These are phyloP conservation scores for Hypotaenidia philippensis DNA, from an alignment of 2,797 vertebrate species.

Conservation along the genomic window DNA sequence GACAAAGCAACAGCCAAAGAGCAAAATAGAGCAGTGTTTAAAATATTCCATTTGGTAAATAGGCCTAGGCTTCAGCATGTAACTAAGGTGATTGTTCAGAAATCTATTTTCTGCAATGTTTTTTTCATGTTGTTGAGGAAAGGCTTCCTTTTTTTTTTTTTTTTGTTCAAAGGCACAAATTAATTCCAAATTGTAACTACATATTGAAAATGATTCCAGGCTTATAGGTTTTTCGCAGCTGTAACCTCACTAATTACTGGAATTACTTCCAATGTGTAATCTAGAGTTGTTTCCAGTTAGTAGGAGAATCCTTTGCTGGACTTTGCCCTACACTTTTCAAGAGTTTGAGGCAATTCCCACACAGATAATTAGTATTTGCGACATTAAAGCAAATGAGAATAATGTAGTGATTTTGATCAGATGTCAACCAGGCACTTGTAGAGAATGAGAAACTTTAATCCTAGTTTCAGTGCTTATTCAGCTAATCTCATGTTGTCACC, in stretches of 20 bases:
- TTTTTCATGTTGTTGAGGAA: background rate
- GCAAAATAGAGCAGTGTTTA: background rate
- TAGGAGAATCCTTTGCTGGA: background rate
- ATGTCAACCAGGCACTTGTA: accelerated
- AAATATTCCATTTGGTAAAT: background rate
- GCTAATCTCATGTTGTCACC: background rate
- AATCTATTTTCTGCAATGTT: background rate
- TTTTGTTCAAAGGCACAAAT: background rate
- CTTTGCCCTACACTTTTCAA: background rate
- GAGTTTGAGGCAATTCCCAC: background rate
- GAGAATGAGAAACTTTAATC: background rate
- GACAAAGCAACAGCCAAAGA: background rate
- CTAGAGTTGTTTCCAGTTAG: background rate
- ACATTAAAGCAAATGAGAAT: background rate
- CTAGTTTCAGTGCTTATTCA: background rate
- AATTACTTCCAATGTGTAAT: background rate
- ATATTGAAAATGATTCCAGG: background rate
- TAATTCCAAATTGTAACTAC: background rate
- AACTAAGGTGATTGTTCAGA: background rate
- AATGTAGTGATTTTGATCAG: background rate
- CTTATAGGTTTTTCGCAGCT: background rate
- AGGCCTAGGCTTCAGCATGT: background rate
- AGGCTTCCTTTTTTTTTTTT: background rate
- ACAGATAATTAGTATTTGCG: background rate
- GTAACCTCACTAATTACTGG: background rate